Evolutionary conservation across 2,888 invertebrate genomes (phyloP), one percentile per base, ranked within the genome.

Genomic region (Drosophila histrio): DNA sequence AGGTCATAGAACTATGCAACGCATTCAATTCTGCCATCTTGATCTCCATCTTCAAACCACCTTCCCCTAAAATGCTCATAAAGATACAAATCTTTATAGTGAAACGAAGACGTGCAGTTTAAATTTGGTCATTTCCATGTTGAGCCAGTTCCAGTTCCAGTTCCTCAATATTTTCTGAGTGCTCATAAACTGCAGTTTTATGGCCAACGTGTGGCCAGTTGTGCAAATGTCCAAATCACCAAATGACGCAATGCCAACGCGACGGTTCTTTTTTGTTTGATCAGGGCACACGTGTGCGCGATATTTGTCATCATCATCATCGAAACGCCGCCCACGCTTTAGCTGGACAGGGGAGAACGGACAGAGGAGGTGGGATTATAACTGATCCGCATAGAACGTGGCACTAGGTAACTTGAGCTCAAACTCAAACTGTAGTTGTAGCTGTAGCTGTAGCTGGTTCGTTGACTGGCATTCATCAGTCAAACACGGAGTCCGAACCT

Each of bases 301-400:
- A 60, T 75, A 78, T 79, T 87, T 85, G 86, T 81, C 82, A 76
- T 76, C 72, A 77, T 78, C 79, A 73, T 73, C 71, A 77, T 64
- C 74, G 54, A 13, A 62, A 39, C 21, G 54, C 38, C 80, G 82
- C 87, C 82, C 68, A 85, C 87, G 67, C 85, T 44, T 5, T 21
- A 43, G 1, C 32, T 21, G 32, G 26, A 19, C 5, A 11, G 30
- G 13, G 47, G 5, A 19, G 3, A 15, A 5, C 11, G 7, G 11
- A 15, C 24, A 7, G 1, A 17, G 26, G 3, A 5, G 17, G 17
- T 15, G 15, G 75, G 58, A 67, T 60, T 47, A 56, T 44, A 49
- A n/a, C 46, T 53, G 64, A 71, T 65, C 59, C 72, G 53, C 54
- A 64, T 41, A 65, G 71, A 72, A 71, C 59, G 65, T 50, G 73